These are phyloP conservation scores for Aptenodytes patagonicus DNA, from an alignment of 2,113 vertebrate species.

Conservation along the genomic window DNA sequence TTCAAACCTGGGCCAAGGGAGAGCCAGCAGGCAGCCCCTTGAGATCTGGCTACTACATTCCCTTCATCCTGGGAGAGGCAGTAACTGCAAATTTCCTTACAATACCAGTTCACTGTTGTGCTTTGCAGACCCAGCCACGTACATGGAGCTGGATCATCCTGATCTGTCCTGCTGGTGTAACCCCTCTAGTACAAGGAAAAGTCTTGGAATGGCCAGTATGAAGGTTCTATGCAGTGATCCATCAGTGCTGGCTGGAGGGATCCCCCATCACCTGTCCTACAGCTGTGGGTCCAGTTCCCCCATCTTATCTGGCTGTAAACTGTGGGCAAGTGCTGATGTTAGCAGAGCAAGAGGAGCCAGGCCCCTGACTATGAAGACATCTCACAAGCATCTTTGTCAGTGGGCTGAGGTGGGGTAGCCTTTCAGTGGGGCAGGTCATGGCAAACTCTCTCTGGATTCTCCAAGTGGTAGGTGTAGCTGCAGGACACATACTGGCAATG, in stretches of 20 bases:
- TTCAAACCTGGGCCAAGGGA: not conserved
- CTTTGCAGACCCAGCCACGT: not conserved
- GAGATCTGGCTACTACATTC: fast-evolving
- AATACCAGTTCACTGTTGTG: not conserved
- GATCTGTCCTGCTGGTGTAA: not conserved
- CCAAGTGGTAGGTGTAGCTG: not conserved
- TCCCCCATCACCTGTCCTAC: not conserved
- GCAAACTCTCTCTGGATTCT: not conserved
- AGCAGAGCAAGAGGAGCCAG: not conserved
- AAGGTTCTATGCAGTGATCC: not conserved
- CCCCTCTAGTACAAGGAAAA: not conserved
- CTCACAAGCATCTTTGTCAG: not conserved
- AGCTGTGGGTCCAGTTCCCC: not conserved
- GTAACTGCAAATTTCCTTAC: not conserved
- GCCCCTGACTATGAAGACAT: not conserved
- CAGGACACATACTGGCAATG: not conserved
- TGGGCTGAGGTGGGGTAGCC: not conserved
- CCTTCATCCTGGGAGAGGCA: not conserved
- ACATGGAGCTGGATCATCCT: not conserved
- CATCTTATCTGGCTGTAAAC: not conserved
- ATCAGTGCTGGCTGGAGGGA: not conserved
- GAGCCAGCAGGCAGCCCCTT: not conserved
- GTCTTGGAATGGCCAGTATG: not conserved
- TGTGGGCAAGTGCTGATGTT: not conserved
- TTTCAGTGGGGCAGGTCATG: not conserved